Conservation (phyloP, 1,140 invertebrate species). For the Bombus sibiricus region DNA sequence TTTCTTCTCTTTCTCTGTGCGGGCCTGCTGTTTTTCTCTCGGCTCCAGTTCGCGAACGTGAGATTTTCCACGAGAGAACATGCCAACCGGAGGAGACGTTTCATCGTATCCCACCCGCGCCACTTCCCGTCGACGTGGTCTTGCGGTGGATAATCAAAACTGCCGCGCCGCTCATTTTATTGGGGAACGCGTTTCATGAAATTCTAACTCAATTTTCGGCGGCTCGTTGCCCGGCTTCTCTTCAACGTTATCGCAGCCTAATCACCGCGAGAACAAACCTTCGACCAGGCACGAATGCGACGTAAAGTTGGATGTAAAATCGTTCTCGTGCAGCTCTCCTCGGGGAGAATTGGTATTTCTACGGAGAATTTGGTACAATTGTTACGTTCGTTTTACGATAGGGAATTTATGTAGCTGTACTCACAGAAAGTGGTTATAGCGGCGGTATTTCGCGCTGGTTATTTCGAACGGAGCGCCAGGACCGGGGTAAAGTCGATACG, state of each 20-base stretch:
- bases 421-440: too few relatives aligned
- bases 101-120: not conserved
- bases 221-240: not conserved
- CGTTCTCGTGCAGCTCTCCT: not conserved
- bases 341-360: not conserved
- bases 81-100: not conserved
- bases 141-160: slow-evolving; percentile 41
- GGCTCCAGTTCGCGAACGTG: not conserved
- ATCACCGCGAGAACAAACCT: slow-evolving; percentile 25
- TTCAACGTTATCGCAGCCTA: slow-evolving; percentile 10
- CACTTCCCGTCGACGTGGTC: not conserved
- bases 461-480: not conserved
- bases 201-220: slow-evolving; percentile 38
- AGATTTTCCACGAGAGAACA: slow-evolving; percentile 29
- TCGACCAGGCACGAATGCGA: not conserved
- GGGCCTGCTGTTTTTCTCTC: not conserved
- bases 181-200: slow-evolving; percentile 18
- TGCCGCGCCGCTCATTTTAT: slow-evolving; percentile 20
- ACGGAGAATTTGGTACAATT: not conserved
- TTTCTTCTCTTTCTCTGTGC: not conserved
- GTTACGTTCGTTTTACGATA: not conserved
- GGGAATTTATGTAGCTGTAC: not conserved
- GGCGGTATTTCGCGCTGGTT: not conserved
- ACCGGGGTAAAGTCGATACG: not conserved
- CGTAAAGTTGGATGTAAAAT: not conserved